Base-by-base conservation (phyloP, 2,888 invertebrate species). In the Macrophya alboannulata region DNA sequence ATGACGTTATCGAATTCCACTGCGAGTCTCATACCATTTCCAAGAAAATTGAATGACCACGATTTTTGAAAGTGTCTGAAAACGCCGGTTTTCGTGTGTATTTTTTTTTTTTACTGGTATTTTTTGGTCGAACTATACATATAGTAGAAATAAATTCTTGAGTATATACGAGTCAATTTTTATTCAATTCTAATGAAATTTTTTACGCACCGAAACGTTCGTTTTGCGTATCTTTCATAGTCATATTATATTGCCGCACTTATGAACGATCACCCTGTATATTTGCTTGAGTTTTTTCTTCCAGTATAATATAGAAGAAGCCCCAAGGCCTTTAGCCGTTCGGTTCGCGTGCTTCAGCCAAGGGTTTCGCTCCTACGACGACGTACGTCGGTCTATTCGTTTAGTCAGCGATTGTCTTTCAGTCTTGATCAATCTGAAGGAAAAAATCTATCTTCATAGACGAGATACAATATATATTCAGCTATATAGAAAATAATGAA, bases 351-450 rank as follows among this genome's bases (percentile, higher is more conserved):
- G 81, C 62, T 21, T 59, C 43, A 81, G 62, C 62, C 62, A 81
- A 81, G 62, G 81, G 81, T 62, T 81, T 81, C 81, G 43, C 62
- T 81, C 51, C 62, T 81, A 62, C 62, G 21, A n/a, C 81, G 62
- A 77, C 55, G 25, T n/a, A n/a, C n/a, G n/a, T n/a, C 37, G 25
- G 37, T 55, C 77, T 51, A 55, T 65, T 62, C 43, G 62, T 81
- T 81, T 21, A 65, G 65, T 62, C 43, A 81, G 43, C 62, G 81
- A 81, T 81, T 43, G 81, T 15, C 40, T 77, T 55, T 77, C 37
- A 55, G 25, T n/a, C 77, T 37, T 37, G 77, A 77, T 77, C 31
- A 25, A 77, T 74, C 45, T 25, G 1, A 37, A 37, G 37, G 17
- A 15, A 68, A 37, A 37, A 37, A 1, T 2, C 3, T 31, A 37